phyloP scores from a whole-genome alignment of 2,888 invertebrate species.

The Alloscopus bannaensis region DNA sequence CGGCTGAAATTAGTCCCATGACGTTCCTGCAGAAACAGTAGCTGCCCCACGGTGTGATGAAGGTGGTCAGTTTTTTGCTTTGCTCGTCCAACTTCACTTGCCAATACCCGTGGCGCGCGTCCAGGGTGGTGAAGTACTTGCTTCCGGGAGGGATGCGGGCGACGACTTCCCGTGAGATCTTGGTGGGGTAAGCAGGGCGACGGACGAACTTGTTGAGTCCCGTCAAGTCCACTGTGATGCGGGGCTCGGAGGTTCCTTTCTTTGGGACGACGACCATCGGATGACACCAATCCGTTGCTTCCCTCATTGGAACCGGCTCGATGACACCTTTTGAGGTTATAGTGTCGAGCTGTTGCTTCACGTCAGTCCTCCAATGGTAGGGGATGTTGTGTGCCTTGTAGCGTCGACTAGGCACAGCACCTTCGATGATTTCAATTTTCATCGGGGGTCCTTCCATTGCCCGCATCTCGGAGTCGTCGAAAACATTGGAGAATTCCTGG shows the following conservation, averaged over 20 bases:
- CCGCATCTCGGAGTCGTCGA: constrained; percentile 13
- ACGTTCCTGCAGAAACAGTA: constrained; percentile 5
- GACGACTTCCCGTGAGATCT: constrained; percentile 21
- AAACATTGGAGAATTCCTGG: constrained; percentile 1
- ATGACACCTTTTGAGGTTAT: constrained; percentile 20
- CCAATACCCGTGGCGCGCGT: constrained; percentile 11
- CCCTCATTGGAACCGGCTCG: constrained; percentile 26
- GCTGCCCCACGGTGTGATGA: neutral
- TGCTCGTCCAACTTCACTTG: neutral
- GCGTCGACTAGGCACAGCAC: constrained; percentile 14
- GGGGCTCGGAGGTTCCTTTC: constrained; percentile 19
- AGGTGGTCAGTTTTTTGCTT: neutral
- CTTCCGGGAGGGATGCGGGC: constrained; percentile 15
- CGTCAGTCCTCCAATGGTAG: constrained; percentile 16
- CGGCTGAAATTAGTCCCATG: constrained; percentile 22
- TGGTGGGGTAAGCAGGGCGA: constrained; percentile 16
- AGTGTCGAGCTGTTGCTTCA: constrained; percentile 17
- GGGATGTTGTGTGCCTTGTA: constrained; percentile 16
- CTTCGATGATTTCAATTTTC: neutral
- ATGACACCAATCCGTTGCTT: constrained; percentile 33
- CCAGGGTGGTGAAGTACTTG: constrained; percentile 12
- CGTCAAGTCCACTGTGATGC: constrained; percentile 28
- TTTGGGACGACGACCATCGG: constrained; percentile 41
- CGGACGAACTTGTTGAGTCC: constrained; percentile 20
- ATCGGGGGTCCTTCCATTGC: constrained; percentile 18